phyloP scores from a whole-genome alignment of 2,888 invertebrate species.

The Drosophila kambysellisi region DNA sequence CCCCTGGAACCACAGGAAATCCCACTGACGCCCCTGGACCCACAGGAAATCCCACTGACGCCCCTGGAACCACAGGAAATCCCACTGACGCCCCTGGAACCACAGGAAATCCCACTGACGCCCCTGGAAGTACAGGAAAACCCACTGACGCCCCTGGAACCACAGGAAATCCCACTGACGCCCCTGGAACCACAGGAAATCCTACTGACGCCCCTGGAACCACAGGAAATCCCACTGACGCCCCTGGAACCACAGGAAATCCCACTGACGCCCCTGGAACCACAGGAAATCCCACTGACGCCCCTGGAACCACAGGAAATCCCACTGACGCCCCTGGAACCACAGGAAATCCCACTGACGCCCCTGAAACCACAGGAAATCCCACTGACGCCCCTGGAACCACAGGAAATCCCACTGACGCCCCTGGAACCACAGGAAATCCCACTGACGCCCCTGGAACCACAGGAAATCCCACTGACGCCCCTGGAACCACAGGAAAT shows the following conservation, averaged over 20 bases:
- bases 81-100: neutral
- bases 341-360: neutral
- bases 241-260: neutral
- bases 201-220: neutral
- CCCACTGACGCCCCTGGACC: neutral
- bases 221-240: neutral
- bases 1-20: neutral
- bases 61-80: slow-evolving; percentile 1
- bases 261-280: neutral
- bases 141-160: neutral
- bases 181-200: neutral
- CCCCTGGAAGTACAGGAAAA: neutral
- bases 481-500: neutral
- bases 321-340: neutral
- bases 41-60: neutral
- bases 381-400: neutral
- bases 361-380: neutral
- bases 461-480: too few relatives aligned
- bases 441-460: too few relatives aligned
- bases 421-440: neutral
- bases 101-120: rapidly evolving
- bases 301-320: neutral
- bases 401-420: too few relatives aligned
- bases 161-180: slow-evolving; percentile 8
- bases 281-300: neutral